A percentile compares a stretch with the other conserved stretches of the same genome.
Evolutionary conservation across 2,797 vertebrate genomes (phyloP).

Genomic region (Nyctalus aviator): DNA sequence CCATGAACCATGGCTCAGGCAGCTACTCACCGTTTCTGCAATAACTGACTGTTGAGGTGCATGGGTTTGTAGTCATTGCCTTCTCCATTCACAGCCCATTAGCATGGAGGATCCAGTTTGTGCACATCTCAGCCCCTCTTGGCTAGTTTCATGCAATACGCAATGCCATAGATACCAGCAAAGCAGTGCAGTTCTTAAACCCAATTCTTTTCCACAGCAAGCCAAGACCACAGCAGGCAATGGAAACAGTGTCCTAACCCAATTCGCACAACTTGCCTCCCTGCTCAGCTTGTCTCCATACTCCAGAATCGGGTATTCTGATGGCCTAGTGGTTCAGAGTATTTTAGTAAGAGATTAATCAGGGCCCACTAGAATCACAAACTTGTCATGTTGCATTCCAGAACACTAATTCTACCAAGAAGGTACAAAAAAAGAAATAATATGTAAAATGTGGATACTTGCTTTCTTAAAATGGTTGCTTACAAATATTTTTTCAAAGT

Average conservation of each 20-base stretch:
- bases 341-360: background rate
- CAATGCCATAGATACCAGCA: background rate
- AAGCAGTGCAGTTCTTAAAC: background rate
- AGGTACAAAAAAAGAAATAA: background rate
- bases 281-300: background rate
- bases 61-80: background rate
- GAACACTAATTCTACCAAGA: background rate
- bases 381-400: background rate
- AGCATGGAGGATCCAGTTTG: background rate
- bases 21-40: background rate
- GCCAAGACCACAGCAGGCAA: background rate
- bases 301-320: background rate
- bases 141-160: background rate
- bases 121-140: background rate
- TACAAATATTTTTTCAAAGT: background rate
- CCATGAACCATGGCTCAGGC: accelerated
- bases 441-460: background rate
- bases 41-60: accelerated
- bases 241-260: accelerated
- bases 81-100: background rate
- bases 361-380: background rate
- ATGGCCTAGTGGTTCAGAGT: background rate
- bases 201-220: background rate
- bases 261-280: background rate
- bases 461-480: background rate